These are phyloP conservation scores for Holothuria glaberrima DNA, from an alignment of 35 echinoderm and acorn worm genomes.

Conservation along the genomic window DNA sequence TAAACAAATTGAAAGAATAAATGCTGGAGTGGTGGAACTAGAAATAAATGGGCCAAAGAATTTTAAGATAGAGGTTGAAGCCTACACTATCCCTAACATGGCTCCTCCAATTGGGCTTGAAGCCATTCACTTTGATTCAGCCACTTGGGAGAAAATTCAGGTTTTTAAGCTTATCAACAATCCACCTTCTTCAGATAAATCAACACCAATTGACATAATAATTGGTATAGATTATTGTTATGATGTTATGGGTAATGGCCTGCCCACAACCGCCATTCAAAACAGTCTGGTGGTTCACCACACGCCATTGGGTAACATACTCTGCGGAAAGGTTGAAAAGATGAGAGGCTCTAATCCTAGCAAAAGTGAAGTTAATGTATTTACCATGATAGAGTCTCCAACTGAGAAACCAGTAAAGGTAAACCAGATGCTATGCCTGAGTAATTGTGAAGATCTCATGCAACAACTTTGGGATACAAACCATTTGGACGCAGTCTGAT, in stretches of 20 bases:
- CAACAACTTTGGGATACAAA: too few relatives aligned
- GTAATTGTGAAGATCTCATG: background rate
- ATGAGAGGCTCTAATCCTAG: background rate
- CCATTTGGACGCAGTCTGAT: background rate
- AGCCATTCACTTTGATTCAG: constrained; percentile 7
- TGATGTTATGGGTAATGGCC: constrained; percentile 4
- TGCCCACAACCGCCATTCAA: background rate
- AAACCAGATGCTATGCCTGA: constrained; percentile 5
- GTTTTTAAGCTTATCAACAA: background rate
- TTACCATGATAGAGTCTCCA: background rate
- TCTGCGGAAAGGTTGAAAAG: background rate
- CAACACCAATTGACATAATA: too few relatives aligned
- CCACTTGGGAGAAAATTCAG: constrained; percentile 3
- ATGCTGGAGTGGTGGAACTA: background rate
- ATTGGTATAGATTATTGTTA: background rate
- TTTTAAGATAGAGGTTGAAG: background rate
- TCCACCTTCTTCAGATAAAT: too few relatives aligned
- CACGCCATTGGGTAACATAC: background rate
- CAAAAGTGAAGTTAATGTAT: background rate
- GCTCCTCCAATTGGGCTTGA: background rate
- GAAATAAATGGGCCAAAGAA: background rate
- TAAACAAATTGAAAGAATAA: background rate
- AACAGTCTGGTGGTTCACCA: constrained; percentile 11
- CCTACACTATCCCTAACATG: constrained; percentile 12
- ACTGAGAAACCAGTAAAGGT: background rate